Base-by-base conservation (phyloP, 2,888 invertebrate genomes). In the Brachypterus glaber region DNA sequence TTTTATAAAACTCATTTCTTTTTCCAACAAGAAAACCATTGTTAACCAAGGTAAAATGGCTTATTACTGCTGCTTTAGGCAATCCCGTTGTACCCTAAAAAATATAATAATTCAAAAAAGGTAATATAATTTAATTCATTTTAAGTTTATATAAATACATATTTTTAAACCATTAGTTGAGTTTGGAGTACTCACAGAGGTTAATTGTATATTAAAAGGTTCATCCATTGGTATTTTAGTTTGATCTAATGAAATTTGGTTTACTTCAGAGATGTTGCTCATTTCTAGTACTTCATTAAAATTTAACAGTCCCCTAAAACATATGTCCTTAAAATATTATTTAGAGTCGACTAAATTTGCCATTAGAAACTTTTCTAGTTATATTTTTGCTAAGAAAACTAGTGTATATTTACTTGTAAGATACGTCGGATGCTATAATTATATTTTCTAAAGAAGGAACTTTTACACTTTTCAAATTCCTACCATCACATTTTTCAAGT, bases 171-270 rank as follows among this genome's bases (percentile, higher is more conserved):
- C 7, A 21, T 21, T 29, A 17, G 25, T 16, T 37, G 11, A 30
- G 8, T 27, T 7, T 21, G 9, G 9, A 27, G 12, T 37, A 55
- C 61, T 55, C 55, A 75, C 75, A 1, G 89, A 90, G 1, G 89
- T 88, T 56, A 88, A 89, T 57, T 87, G 78, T 47, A 92, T 79
- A 57, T 83, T 86, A 50, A 76, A 77, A 0, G 78, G 71, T 29
- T 74, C 73, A 57, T 82, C 80, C 21, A 83, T 76, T 33, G 75
- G 70, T 8, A 87, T 69, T 24, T 31, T 34, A 0, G 62, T 48
- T 54, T 80, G 77, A 35, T 49, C 41, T 9, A 47, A 37, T 37
- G 44, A 47, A n/a, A 72, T 56, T 3, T 51, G 49, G 16, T 59
- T 53, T 7, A 67, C 46, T 31, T 60, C 57, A 21, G 47, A 48